phyloP scores from a whole-genome alignment of 2,888 invertebrate genomes.

The Lasioglossum lativentre region DNA sequence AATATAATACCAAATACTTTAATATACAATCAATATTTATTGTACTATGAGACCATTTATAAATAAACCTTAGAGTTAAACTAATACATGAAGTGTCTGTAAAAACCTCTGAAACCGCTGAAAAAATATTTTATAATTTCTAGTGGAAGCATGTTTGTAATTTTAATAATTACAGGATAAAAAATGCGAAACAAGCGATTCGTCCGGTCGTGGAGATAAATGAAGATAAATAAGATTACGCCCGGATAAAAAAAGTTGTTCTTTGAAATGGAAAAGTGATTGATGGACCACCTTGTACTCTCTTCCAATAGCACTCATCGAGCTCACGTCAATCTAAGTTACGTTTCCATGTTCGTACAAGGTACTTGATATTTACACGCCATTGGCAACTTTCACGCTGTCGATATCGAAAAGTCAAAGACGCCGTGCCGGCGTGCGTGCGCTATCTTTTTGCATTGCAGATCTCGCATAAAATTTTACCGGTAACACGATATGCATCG shows the following conservation, averaged over 20 bases:
- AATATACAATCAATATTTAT: too few species aligned
- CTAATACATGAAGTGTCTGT: too few species aligned
- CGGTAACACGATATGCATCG: not conserved
- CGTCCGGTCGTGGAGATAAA: not conserved
- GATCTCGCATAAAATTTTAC: not conserved
- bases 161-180: not conserved
- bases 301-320: not conserved
- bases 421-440: not conserved
- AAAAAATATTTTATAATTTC: not conserved
- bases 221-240: not conserved
- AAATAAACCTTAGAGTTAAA: too few species aligned
- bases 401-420: not conserved
- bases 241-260: not conserved
- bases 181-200: too few species aligned
- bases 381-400: not conserved
- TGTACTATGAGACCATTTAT: too few species aligned
- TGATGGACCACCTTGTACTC: not conserved
- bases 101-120: too few species aligned
- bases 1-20: too few species aligned
- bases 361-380: not conserved
- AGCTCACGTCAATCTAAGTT: conserved; percentile 1
- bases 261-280: conserved; percentile 1
- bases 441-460: not conserved
- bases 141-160: not conserved
- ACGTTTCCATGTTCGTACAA: not conserved